phyloP scores from a whole-genome alignment of 2,888 invertebrate genomes.

The Andricus curvator region DNA sequence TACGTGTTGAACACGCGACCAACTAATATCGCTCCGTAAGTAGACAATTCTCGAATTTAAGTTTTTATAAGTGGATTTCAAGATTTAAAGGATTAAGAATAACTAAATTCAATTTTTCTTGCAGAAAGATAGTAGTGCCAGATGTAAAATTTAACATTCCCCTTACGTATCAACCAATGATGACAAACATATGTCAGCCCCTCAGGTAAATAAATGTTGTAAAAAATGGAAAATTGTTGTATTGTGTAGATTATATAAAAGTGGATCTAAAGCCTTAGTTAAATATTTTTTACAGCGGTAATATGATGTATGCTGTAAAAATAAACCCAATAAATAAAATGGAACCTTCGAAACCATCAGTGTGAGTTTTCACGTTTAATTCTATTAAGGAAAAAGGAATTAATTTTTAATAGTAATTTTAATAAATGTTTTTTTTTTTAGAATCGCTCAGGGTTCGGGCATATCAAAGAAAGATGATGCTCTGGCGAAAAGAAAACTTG shows the following conservation, averaged over 20 bases:
- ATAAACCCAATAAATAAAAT: conserved; percentile 2
- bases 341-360: neutral
- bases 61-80: neutral
- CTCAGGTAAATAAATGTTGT: neutral
- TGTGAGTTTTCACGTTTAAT: neutral
- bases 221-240: neutral
- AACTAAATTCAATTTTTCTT: neutral
- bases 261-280: too few species aligned
- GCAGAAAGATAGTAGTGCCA: conserved; percentile 10
- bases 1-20: conserved; percentile 14
- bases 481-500: conserved; percentile 2
- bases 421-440: neutral
- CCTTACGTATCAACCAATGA: conserved; percentile 10
- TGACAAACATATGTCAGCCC: conserved; percentile 4
- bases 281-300: conserved; percentile 10
- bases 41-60: neutral
- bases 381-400: neutral
- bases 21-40: conserved; percentile 9
- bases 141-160: conserved; percentile 24
- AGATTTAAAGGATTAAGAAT: neutral
- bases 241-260: neutral
- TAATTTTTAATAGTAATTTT: neutral
- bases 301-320: conserved; percentile 37
- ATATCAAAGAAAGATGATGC: neutral
- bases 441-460: neutral